Evolutionary conservation across 2,888 invertebrate genomes (phyloP).

Genomic region (Herminia tarsipennalis): DNA sequence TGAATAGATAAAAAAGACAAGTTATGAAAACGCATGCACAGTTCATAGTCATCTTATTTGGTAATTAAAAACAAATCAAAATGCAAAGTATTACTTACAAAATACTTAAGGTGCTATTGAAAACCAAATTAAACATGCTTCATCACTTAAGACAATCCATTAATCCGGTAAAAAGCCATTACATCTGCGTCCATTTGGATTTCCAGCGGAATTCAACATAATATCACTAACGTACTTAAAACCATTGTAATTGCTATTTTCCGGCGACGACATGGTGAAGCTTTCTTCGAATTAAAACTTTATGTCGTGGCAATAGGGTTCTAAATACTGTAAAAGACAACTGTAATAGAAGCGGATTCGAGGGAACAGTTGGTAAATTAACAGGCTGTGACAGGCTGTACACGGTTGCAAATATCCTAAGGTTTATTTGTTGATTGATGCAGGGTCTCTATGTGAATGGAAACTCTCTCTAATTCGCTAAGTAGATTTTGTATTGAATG

Average conservation of each 20-base stretch:
- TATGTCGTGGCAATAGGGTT: slow-evolving; percentile 1
- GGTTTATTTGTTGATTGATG: slow-evolving; percentile 36
- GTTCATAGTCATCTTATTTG: no score
- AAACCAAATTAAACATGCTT: not conserved
- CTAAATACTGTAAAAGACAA: not conserved
- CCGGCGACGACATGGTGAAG: not conserved
- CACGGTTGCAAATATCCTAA: slow-evolving; percentile 44
- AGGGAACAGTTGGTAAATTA: slow-evolving; percentile 49
- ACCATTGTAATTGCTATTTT: slow-evolving; percentile 40
- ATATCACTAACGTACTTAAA: slow-evolving; percentile 19
- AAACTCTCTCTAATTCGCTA: slow-evolving; percentile 1
- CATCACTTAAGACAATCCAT: not conserved
- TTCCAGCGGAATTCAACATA: slow-evolving; percentile 13
- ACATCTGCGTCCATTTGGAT: slow-evolving; percentile 6
- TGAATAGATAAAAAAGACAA: no score
- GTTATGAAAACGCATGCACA: no score
- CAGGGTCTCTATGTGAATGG: not conserved
- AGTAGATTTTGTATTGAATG: slow-evolving; percentile 3
- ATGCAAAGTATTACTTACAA: no score
- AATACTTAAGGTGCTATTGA: not conserved
- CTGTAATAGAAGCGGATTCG: slow-evolving; percentile 13
- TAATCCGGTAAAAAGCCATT: slow-evolving; percentile 1
- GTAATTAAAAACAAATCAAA: no score
- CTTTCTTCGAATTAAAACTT: slow-evolving; percentile 4
- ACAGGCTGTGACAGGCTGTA: slow-evolving; percentile 43